These are phyloP conservation scores for Hyposoter dolosus DNA, from an alignment of 2,888 invertebrate species.

Conservation along the genomic window DNA sequence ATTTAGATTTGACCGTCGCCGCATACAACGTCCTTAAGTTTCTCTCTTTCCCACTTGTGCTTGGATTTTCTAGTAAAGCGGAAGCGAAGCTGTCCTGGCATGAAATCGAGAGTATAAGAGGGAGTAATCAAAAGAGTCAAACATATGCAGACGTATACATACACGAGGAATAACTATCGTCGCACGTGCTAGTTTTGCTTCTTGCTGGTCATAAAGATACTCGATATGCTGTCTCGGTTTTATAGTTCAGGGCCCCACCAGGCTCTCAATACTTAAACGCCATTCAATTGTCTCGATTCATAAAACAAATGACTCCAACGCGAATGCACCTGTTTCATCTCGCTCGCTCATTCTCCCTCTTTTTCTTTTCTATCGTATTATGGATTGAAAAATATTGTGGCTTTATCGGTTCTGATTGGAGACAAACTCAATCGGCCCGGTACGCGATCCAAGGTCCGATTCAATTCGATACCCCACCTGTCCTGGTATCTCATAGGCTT, in stretches of 20 bases:
- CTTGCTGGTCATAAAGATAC: constrained; percentile 71
- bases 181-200: constrained; percentile 53
- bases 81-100: constrained; percentile 43
- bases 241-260: constrained; percentile 55
- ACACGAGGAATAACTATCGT: constrained; percentile 14
- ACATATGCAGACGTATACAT: constrained; percentile 1
- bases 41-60: neutral
- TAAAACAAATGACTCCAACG: constrained; percentile 66
- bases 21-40: no score
- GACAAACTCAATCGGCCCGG: constrained; percentile 11
- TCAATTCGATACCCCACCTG: neutral
- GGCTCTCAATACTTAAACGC: constrained; percentile 70
- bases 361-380: constrained; percentile 1
- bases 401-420: constrained; percentile 1
- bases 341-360: constrained; percentile 46
- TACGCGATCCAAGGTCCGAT: neutral
- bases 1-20: no score
- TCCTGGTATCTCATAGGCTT: neutral
- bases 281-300: constrained; percentile 74
- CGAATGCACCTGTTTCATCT: constrained; percentile 26
- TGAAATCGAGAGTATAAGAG: constrained; percentile 6
- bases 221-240: constrained; percentile 58
- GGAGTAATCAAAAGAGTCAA: constrained; percentile 13
- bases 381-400: neutral
- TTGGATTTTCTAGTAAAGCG: constrained; percentile 10